phyloP scores from a whole-genome alignment of 2,888 invertebrate genomes.

The Auanema freiburgensis region DNA sequence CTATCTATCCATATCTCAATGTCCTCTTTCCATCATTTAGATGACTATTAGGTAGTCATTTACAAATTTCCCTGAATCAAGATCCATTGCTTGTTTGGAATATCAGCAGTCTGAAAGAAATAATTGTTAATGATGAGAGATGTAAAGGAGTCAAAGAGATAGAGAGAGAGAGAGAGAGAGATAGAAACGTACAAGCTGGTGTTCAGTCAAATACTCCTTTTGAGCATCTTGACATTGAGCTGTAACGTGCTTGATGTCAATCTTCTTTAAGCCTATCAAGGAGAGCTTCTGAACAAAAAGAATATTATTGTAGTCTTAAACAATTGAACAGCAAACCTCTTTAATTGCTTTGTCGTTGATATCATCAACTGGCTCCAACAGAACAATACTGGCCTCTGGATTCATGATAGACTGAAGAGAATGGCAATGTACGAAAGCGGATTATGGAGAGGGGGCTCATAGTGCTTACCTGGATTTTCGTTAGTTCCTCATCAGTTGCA shows the following conservation, averaged over 20 bases:
- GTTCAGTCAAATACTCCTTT: conserved; percentile 38
- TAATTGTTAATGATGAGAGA: conserved; percentile 2
- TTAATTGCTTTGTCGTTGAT: conserved; percentile 24
- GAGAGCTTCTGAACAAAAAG: conserved; percentile 12
- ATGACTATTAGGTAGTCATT: conserved; percentile 7
- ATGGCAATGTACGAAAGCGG: too few relatives aligned
- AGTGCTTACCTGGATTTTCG: conserved; percentile 20
- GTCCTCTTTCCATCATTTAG: too few relatives aligned
- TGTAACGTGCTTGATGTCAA: conserved; percentile 33
- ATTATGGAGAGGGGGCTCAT: too few relatives aligned
- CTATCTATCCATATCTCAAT: too few relatives aligned
- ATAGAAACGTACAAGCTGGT: conserved; percentile 25
- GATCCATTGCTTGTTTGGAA: conserved; percentile 22
- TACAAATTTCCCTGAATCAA: conserved; percentile 30
- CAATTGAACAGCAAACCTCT: neutral
- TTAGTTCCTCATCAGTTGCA: conserved; percentile 28
- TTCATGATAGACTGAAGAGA: conserved; percentile 34
- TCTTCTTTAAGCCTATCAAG: conserved; percentile 19
- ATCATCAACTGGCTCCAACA: conserved; percentile 39
- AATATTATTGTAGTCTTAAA: conserved; percentile 2
- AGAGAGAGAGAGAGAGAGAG: conserved; percentile 13
- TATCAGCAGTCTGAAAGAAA: conserved; percentile 20
- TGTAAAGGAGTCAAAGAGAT: neutral
- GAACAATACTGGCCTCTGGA: conserved; percentile 32
- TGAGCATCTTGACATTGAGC: conserved; percentile 30